A percentile compares a stretch with the other conserved stretches of the same genome.
Evolutionary conservation across 23 tunicate genomes (phyloP).

Genomic region (Oikopleura albicans): DNA sequence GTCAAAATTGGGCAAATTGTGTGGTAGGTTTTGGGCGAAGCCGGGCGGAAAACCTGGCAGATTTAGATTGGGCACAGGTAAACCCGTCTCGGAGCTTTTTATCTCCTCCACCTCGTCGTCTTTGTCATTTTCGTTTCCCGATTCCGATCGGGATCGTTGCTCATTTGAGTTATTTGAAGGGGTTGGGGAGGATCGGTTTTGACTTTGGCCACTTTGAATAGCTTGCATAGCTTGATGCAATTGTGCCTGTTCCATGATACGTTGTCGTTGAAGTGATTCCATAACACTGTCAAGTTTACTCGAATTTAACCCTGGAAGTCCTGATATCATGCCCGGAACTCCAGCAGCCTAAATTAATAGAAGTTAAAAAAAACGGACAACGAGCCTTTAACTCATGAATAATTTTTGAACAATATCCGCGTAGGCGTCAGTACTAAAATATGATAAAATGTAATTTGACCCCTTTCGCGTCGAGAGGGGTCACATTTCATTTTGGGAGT

Average conservation of each 20-base stretch:
- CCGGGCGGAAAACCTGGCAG: conserved; percentile 9
- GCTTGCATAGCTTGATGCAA: conserved; percentile 12
- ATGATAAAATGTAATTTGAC: no score
- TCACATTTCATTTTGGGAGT: no score
- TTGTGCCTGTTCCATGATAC: background rate
- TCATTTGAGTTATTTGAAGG: conserved; percentile 6
- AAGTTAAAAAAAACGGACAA: no score
- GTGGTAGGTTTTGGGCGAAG: conserved; percentile 6
- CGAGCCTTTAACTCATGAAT: no score
- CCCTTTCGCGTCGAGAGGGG: no score
- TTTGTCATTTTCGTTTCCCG: background rate
- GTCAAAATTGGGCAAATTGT: conserved; percentile 2
- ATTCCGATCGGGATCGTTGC: background rate
- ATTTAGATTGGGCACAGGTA: background rate
- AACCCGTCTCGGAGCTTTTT: background rate
- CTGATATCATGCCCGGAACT: background rate
- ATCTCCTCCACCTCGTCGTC: conserved; percentile 12
- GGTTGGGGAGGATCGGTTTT: background rate
- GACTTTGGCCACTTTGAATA: background rate
- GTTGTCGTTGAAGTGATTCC: conserved; percentile 73
- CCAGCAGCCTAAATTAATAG: conserved; percentile 16
- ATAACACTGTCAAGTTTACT: conserved; percentile 73
- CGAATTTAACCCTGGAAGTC: conserved; percentile 15
- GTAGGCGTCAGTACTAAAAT: no score
- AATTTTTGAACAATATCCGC: no score